Percentiles rank a stretch among this genome's conserved stretches.
These are phyloP conservation scores for pig (Sus scrofa) DNA, from an alignment of 2,113 vertebrate species.

Conservation along the genomic window T2T-Sscrofa CM000813.6:127734501-127735000, in stretches of 20 bases:
- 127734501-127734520: background rate
- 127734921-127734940: background rate
- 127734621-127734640: background rate
- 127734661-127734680: background rate
- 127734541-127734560: background rate
- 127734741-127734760: background rate
- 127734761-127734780: background rate
- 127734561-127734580: background rate
- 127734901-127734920: background rate
- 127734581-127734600: background rate
- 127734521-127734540: background rate
- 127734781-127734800: background rate
- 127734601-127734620: background rate
- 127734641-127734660: background rate
- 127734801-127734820: background rate
- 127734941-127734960: background rate
- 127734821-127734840: background rate
- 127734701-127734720: background rate
- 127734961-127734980: conserved; percentile 9
- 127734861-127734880: background rate
- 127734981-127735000: background rate
- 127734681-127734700: background rate
- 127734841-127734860: background rate
- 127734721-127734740: background rate
- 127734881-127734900: background rate